Base-by-base conservation (phyloP, 1,140 invertebrate species). In the Tetraneura akinire region DNA sequence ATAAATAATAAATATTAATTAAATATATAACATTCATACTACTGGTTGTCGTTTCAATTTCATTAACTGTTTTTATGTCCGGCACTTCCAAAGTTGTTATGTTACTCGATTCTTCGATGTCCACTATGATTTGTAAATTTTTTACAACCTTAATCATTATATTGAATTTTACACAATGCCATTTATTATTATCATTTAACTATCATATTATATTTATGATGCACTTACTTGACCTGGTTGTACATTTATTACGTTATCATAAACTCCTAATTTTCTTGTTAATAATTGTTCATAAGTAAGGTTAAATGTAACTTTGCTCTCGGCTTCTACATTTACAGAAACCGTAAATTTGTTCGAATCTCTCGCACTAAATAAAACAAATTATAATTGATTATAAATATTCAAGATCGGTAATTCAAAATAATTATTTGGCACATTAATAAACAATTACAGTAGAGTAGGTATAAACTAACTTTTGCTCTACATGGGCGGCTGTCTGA, bases 201-300 rank as follows among this genome's bases (percentile, higher is more conserved):
- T 68, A 11, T 4, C 21, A 23, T 73, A 14, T 53, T 16, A 16
- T n/a, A n/a, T n/a, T n/a, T n/a, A n/a, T n/a, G n/a, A n/a, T 60
- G 11, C 16, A 68, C 71, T 74, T 83, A 86, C 85, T 84, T 86
- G 85, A 57, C 88, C 88, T 0, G 90, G 90, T 83, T 89, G 88
- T 53, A 91, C 84, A 83, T 91, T 90, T 16, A 91, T 86, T 18
- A 87, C 87, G 76, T 90, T 86, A 82, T 90, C 88, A 85, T 91
- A 91, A 13, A 87, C 85, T 3, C 88, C 89, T 64, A 88, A 86
- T 49, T 88, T 85, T 9, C 90, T 85, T 4, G 85, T 83, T 13
- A 91, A 84, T 8, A 91, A 82, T 85, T 91, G 89, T 84, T 91
- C 91, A 83, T 91, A 91, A 0, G 88, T 90, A 68, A 91, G 84